phyloP scores from a whole-genome alignment of 1,140 invertebrate species.

The Whitmania pigra region DNA sequence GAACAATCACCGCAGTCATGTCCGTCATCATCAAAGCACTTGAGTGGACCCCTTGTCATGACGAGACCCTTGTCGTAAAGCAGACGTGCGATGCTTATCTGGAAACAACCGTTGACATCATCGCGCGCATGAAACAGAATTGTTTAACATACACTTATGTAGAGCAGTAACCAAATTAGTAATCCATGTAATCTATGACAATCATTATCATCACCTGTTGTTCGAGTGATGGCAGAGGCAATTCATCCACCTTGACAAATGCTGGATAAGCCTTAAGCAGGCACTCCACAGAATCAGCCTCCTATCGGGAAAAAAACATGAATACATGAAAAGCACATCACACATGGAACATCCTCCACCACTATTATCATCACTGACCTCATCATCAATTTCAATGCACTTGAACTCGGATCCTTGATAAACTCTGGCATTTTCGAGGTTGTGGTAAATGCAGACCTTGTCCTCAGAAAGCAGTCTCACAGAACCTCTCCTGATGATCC shows the following conservation, averaged over 20 bases:
- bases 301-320: slow-evolving; percentile 29
- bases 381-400: slow-evolving; percentile 58
- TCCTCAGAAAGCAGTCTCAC: slow-evolving; percentile 59
- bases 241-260: slow-evolving; percentile 56
- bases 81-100: neutral
- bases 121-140: neutral
- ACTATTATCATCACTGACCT: slow-evolving; percentile 31
- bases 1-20: no score
- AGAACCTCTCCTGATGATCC: slow-evolving; percentile 57
- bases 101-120: neutral
- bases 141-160: neutral
- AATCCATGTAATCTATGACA: neutral
- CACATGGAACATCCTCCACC: neutral
- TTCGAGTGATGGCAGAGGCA: slow-evolving; percentile 53
- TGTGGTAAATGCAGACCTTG: slow-evolving; percentile 59
- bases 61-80: slow-evolving; percentile 3
- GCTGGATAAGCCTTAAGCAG: slow-evolving; percentile 63
- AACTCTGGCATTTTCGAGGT: slow-evolving; percentile 64
- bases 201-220: slow-evolving; percentile 47
- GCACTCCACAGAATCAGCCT: slow-evolving; percentile 55
- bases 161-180: neutral
- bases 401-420: slow-evolving; percentile 68
- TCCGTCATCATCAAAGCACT: neutral
- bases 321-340: neutral
- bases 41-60: neutral